Base-by-base conservation (phyloP, 2,888 invertebrate species). In the Platycheirus rosarum region DNA sequence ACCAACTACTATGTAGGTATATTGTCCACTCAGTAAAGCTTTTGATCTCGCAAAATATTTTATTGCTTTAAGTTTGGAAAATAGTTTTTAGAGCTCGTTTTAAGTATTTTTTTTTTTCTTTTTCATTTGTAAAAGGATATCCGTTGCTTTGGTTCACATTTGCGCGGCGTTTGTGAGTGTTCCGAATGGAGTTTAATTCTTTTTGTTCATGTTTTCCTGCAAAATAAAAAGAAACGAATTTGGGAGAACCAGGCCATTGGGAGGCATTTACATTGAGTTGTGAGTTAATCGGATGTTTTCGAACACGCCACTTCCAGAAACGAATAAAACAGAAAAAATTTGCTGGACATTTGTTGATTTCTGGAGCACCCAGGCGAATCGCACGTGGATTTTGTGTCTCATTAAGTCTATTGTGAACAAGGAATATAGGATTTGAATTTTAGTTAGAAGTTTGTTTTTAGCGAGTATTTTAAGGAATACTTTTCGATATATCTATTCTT, bases 1-100 rank as follows among this genome's bases (percentile, higher is more conserved):
- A 74, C 53, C 65, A 46, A 46, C 57, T n/a, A 42, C 37, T 55
- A 13, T 35, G 18, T 16, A 63, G 13, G 62, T 71, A 71, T 71
- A 71, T 78, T 78, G 69, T 79, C 49, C 57, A 48, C 49, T 44
- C 37, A 32, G 49, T 71, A 75, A 70, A 80, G 80, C 80, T 75
- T 75, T 80, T 80, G 75, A 80, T 80, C 80, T 75, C 60, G 53
- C 70, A 66, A 60, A 80, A 75, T 75, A 66, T 80, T 80, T 80
- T 75, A 80, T 80, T 80, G 80, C 65, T 80, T 70, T 70, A 71
- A 70, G 75, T 70, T 80, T 75, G 46, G 75, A 75, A 62, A 80
- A 80, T 75, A 80, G 80, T 75, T 80, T 65, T 16, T 62, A 40
- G 49, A 51, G 46, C 32, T 13, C 32, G 20, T 65, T 48, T 62